Evolutionary conservation across 2,888 invertebrate species (phyloP).

Genomic region (Sphaeridia pumilis): DNA sequence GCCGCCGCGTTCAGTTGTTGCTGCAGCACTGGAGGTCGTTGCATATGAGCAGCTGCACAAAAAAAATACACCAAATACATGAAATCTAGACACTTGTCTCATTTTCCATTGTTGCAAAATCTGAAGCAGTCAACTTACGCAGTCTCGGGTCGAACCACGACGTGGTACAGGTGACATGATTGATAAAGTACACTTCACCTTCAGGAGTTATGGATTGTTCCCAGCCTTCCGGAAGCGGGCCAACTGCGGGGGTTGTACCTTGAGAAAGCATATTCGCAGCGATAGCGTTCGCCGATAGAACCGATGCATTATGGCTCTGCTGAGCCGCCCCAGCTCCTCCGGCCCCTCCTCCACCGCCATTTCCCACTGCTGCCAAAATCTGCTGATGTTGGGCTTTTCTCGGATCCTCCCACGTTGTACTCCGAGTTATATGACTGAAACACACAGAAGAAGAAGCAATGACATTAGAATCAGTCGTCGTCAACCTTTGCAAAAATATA

Average conservation of each 20-base stretch:
- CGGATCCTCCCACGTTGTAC: constrained; percentile 65
- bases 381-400: constrained; percentile 64
- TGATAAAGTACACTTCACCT: constrained; percentile 80
- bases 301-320: constrained; percentile 3
- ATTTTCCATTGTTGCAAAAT: no score
- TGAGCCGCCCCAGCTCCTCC: constrained; percentile 7
- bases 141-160: constrained; percentile 98
- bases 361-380: constrained; percentile 38
- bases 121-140: constrained; percentile 58
- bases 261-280: constrained; percentile 39
- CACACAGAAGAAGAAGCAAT: no score
- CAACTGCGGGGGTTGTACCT: constrained; percentile 33
- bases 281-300: constrained; percentile 3
- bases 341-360: constrained; percentile 12
- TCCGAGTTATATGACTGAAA: constrained; percentile 15
- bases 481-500: no score
- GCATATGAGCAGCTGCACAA: constrained; percentile 45
- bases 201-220: constrained; percentile 73
- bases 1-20: constrained; percentile 40
- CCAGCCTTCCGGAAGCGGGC: constrained; percentile 65
- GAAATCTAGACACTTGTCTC: neutral
- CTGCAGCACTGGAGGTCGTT: constrained; percentile 48
- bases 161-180: constrained; percentile 85
- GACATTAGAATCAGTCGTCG: no score
- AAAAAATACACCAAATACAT: constrained; percentile 1